Evolutionary conservation across 92 coral and sea anemone species (phyloP).

Genomic region (Blastomussa wellsi): DNA sequence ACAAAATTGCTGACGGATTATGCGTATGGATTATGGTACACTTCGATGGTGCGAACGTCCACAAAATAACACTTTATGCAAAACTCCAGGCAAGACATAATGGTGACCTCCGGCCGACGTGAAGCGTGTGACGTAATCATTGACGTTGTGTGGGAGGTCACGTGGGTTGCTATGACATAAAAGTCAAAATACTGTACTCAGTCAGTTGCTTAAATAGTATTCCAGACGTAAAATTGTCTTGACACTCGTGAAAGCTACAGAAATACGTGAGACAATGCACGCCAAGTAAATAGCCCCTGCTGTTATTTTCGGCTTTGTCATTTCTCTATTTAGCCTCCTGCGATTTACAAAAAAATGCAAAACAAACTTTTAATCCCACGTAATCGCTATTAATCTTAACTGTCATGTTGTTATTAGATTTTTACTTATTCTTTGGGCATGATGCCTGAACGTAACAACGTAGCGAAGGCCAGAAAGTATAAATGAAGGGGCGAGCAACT

Average conservation of each 20-base stretch:
- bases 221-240: neutral
- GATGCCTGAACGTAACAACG: neutral
- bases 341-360: neutral
- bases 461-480: neutral
- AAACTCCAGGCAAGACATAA: no score
- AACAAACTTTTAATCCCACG: neutral
- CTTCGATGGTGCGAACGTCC: no score
- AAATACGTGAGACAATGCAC: neutral
- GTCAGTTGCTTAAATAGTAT: neutral
- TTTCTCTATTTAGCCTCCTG: neutral
- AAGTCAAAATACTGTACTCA: neutral
- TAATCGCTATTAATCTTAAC: neutral
- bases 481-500: neutral
- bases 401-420: neutral
- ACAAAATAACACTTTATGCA: no score
- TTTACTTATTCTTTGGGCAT: neutral
- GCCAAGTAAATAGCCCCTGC: neutral
- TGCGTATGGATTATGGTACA: no score
- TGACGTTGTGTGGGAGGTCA: no score
- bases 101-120: no score
- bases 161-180: no score
- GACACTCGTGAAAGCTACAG: neutral
- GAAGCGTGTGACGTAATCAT: no score
- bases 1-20: no score
- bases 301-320: neutral